Evolutionary conservation across 2,888 invertebrate species (phyloP), one percentile per base, ranked within the genome.

Genomic region (Lumbricus terrestris): DNA sequence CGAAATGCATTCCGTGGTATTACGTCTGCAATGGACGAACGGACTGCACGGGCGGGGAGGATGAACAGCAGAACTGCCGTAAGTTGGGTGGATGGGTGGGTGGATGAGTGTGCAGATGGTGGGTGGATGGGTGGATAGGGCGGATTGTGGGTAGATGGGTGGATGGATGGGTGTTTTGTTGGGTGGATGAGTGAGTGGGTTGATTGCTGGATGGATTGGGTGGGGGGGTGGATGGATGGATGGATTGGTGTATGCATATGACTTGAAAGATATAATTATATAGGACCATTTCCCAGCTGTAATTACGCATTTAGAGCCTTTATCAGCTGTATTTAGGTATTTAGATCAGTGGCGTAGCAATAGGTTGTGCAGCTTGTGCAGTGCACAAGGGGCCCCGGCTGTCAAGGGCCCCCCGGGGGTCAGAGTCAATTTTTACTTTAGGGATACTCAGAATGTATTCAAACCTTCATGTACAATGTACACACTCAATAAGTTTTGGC

Each of bases 41-140:
- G 13, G 93, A 97, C 92, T 97, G 97, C 94, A 96, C 96, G 42
- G 97, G 97, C 94, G 95, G 95, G 90, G 96, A 96, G 90, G 97
- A 97, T 93, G 97, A 97, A 94, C 94, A 37, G n/a, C 90, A 33
- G 15, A 90, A 93, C 90, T 94, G 94, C 89, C 91, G 92, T 92
- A 91, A 89, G 92, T 91, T 8, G 16, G 29, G 16, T n/a, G 29
- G n/a, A 69, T 69, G 47, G 47, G 16, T 47, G 42, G 16, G 42
- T 23, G 13, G 29, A n/a, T 69, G 69, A 1, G 29, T 69, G 69
- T 29, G 11, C n/a, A n/a, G 69, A 69, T n/a, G 29, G 69, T 69
- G 29, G 69, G n/a, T 69, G 69, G 69, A n/a, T 69, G 29, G 29
- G 16, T 69, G n/a, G n/a, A 69, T n/a, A n/a, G 29, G n/a, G n/a